These are phyloP conservation scores for Drosophila imparisetae DNA, from an alignment of 2,888 invertebrate genomes.

Conservation along the genomic window DNA sequence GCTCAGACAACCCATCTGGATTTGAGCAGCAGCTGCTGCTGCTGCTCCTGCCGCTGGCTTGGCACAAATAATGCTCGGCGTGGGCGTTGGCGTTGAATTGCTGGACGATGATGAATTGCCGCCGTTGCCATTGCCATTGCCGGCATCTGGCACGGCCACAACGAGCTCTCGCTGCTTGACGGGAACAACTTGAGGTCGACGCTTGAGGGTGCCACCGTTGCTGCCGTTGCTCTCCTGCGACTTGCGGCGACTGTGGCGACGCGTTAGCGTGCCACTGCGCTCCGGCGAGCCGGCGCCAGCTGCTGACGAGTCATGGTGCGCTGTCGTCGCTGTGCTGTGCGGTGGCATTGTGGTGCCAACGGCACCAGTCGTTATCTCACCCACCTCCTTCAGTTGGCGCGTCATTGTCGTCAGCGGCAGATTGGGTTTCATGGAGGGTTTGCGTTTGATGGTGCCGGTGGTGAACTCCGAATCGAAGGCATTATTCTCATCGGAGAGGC, in stretches of 20 bases:
- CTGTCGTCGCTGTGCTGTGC: slow-evolving; percentile 65
- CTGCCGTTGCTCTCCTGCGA: slow-evolving; percentile 85
- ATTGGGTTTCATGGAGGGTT: slow-evolving; percentile 96
- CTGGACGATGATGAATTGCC: slow-evolving; percentile 80
- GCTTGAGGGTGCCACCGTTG: slow-evolving; percentile 83
- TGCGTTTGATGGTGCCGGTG: slow-evolving; percentile 94
- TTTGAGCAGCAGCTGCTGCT: background rate
- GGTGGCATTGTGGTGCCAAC: slow-evolving; percentile 11
- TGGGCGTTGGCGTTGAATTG: slow-evolving; percentile 84
- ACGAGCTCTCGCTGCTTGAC: background rate
- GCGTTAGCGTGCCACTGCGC: slow-evolving; percentile 87
- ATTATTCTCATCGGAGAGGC: slow-evolving; percentile 91
- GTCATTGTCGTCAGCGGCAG: slow-evolving; percentile 96
- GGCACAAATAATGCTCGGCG: slow-evolving; percentile 83
- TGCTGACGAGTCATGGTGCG: slow-evolving; percentile 52
- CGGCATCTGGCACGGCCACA: slow-evolving; percentile 42
- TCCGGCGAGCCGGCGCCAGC: slow-evolving; percentile 84
- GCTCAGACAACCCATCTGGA: slow-evolving; percentile 17
- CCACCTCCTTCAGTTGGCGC: slow-evolving; percentile 93
- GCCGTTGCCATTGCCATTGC: slow-evolving; percentile 21
- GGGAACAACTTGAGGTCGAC: slow-evolving; percentile 68
- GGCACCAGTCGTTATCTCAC: slow-evolving; percentile 87
- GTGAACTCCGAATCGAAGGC: slow-evolving; percentile 91
- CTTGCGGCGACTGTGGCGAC: slow-evolving; percentile 86
- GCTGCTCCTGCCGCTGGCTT: slow-evolving; percentile 55